phyloP scores from a whole-genome alignment of 2,113 vertebrate genomes.

The Glareola pratincola region DNA sequence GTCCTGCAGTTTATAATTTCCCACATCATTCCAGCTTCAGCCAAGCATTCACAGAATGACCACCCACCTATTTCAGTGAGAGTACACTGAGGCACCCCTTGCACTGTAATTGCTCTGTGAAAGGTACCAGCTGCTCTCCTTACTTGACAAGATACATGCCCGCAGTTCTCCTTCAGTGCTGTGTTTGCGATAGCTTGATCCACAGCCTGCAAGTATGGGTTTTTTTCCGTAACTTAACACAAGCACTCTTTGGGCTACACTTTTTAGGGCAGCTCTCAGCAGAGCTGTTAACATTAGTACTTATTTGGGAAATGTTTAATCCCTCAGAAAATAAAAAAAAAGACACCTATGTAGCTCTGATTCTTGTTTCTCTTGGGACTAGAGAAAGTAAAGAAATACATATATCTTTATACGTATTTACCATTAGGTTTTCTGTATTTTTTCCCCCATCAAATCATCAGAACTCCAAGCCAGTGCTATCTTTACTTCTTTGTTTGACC shows the following conservation, averaged over 20 bases:
- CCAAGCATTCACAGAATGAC: not conserved
- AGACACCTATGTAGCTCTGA: not conserved
- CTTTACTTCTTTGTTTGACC: not conserved
- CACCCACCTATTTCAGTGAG: not conserved
- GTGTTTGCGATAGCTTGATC: not conserved
- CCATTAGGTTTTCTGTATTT: not conserved
- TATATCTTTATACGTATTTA: not conserved
- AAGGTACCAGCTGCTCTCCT: not conserved
- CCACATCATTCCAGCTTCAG: not conserved
- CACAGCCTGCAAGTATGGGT: not conserved
- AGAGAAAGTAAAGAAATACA: not conserved
- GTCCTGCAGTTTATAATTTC: not conserved
- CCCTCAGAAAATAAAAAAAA: not conserved
- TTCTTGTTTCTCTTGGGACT: not conserved
- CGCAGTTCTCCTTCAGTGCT: not conserved
- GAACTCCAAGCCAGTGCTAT: not conserved
- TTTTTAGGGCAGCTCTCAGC: not conserved
- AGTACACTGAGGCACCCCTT: not conserved
- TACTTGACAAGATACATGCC: not conserved
- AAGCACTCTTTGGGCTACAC: accelerated
- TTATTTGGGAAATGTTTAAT: not conserved
- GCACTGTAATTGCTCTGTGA: not conserved
- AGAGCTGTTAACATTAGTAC: not conserved
- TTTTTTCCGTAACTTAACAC: not conserved
- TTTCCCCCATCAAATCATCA: not conserved